Percentiles rank a stretch among this genome's conserved stretches.
Conservation (phyloP, 2,113 vertebrate genomes). For the mouse (Mus musculus) region DNA sequence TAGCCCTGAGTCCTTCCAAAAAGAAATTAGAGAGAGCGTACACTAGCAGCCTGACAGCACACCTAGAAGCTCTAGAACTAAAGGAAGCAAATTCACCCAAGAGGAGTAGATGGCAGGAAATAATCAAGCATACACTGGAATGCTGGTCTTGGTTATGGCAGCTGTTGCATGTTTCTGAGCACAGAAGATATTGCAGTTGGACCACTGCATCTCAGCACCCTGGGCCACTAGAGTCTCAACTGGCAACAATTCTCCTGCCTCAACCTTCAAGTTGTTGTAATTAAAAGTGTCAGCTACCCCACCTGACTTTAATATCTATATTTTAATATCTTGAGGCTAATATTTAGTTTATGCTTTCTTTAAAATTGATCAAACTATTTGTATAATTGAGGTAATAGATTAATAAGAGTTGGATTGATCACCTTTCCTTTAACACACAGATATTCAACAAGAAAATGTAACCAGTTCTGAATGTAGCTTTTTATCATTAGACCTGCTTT, state of each 20-base stretch:
- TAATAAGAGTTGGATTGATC: conserved; percentile 18
- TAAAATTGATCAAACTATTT: conserved; percentile 7
- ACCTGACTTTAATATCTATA: not conserved
- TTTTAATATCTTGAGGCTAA: not conserved
- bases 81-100: no score
- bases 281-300: not conserved
- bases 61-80: no score
- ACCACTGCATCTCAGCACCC: not conserved
- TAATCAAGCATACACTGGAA: not conserved
- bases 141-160: not conserved
- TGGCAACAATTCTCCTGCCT: not conserved
- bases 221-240: not conserved
- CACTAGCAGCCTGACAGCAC: no score
- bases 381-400: conserved; percentile 31
- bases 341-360: not conserved
- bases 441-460: conserved; percentile 23
- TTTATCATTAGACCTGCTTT: conserved; percentile 48
- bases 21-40: no score
- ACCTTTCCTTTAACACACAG: conserved; percentile 9
- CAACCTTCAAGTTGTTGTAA: not conserved
- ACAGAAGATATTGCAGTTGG: not conserved
- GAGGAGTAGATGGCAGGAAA: no score
- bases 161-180: not conserved
- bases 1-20: no score
- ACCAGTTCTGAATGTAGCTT: not conserved